Percentiles rank a stretch among this genome's conserved stretches.
phyloP scores from a whole-genome alignment of 2,797 vertebrate genomes.

The Anolis apletophallus region DNA sequence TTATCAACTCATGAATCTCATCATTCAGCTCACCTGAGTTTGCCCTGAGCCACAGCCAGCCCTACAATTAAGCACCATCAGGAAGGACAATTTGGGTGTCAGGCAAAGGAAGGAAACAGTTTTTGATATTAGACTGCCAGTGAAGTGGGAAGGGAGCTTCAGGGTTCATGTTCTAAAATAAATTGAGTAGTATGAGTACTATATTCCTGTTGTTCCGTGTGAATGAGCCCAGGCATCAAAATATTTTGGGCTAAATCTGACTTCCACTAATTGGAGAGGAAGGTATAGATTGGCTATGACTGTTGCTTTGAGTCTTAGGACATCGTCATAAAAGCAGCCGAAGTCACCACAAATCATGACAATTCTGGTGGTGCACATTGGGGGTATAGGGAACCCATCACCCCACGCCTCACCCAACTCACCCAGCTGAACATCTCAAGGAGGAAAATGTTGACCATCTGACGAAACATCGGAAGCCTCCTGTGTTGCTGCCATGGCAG shows the following conservation, averaged over 20 bases:
- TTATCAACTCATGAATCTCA: constrained; percentile 37
- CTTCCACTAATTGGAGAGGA: not conserved
- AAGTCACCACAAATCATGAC: no score
- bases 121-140: not conserved
- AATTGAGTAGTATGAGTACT: not conserved
- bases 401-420: no score
- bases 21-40: constrained; percentile 32
- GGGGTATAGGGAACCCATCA: no score
- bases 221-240: not conserved
- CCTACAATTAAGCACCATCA: not conserved
- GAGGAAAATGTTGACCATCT: no score
- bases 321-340: no score
- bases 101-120: not conserved
- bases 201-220: not conserved
- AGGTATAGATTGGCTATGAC: constrained; percentile 11
- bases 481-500: no score
- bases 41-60: not conserved
- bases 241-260: not conserved
- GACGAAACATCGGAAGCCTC: no score
- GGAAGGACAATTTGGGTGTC: not conserved
- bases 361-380: no score
- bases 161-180: not conserved
- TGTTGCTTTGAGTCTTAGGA: not conserved
- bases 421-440: no score
- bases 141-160: not conserved